Conservation (phyloP, 2,888 invertebrate genomes). For the Pollenia amentaria region DNA sequence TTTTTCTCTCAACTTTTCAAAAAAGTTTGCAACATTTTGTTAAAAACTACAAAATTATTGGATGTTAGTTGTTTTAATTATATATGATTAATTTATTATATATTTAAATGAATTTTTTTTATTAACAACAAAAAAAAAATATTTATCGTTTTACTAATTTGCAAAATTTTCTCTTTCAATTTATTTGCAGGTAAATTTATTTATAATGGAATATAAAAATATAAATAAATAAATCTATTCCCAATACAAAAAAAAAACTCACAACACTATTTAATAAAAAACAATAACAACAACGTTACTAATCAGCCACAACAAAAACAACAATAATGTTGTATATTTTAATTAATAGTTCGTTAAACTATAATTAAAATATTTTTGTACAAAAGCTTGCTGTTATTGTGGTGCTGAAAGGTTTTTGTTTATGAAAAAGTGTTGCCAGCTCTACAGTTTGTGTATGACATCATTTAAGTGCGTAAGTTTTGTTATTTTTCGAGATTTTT, state of each 20-base stretch:
- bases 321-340: constrained; percentile 16
- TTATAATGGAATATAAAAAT: constrained; percentile 20
- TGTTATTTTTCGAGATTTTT: neutral
- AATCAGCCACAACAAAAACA: constrained; percentile 23
- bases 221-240: constrained; percentile 21
- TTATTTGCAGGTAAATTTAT: constrained; percentile 72
- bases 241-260: neutral
- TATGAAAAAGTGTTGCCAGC: constrained; percentile 32
- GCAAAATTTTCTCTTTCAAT: constrained; percentile 70
- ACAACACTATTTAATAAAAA: neutral
- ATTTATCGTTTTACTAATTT: constrained; percentile 63
- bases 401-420: neutral
- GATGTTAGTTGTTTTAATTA: constrained; percentile 46
- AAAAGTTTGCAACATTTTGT: constrained; percentile 34
- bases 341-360: constrained; percentile 40
- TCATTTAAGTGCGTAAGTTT: constrained; percentile 16
- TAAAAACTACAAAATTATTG: neutral
- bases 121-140: neutral
- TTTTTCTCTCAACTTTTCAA: constrained; percentile 17
- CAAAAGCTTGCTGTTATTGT: neutral
- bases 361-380: constrained; percentile 16
- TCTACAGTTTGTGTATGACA: neutral
- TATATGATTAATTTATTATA: constrained; percentile 50
- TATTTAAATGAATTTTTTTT: constrained; percentile 59
- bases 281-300: constrained; percentile 4